Percentiles rank a stretch among this genome's conserved stretches.
These are phyloP conservation scores for Apaloderma vittatum DNA, from an alignment of 2,113 vertebrate genomes.

Conservation along the genomic window DNA sequence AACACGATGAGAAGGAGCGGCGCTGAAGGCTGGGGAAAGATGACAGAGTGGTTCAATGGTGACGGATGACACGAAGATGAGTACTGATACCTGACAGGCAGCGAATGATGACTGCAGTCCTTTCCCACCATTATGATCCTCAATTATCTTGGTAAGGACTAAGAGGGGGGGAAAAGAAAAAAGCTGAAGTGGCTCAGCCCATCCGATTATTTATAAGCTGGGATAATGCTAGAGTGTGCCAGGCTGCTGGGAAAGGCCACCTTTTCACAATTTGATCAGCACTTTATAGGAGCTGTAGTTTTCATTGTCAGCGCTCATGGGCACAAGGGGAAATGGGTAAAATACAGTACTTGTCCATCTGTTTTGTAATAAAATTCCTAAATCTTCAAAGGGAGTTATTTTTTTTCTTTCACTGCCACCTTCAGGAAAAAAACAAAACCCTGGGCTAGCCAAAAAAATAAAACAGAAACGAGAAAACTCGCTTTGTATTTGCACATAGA, in stretches of 20 bases:
- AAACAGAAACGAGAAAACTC: background rate
- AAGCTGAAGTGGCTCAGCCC: constrained; percentile 69
- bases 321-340: constrained; percentile 71
- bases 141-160: constrained; percentile 90
- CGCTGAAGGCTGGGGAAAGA: constrained; percentile 87
- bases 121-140: constrained; percentile 89
- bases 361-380: constrained; percentile 80
- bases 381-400: constrained; percentile 73
- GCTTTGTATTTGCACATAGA: constrained; percentile 25
- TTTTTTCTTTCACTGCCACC: constrained; percentile 85
- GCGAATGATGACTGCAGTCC: constrained; percentile 89
- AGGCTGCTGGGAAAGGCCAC: constrained; percentile 65
- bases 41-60: constrained; percentile 91
- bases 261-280: constrained; percentile 58
- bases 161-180: constrained; percentile 24
- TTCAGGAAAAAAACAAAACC: constrained; percentile 78
- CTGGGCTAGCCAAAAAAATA: background rate
- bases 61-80: constrained; percentile 92
- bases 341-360: constrained; percentile 73
- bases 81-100: constrained; percentile 93
- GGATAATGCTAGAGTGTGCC: constrained; percentile 58
- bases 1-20: constrained; percentile 89
- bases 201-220: constrained; percentile 75
- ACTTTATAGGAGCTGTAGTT: constrained; percentile 67
- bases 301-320: constrained; percentile 74